Base-by-base conservation (phyloP, 2,113 vertebrate species). In the Prunella fulvescens region DNA sequence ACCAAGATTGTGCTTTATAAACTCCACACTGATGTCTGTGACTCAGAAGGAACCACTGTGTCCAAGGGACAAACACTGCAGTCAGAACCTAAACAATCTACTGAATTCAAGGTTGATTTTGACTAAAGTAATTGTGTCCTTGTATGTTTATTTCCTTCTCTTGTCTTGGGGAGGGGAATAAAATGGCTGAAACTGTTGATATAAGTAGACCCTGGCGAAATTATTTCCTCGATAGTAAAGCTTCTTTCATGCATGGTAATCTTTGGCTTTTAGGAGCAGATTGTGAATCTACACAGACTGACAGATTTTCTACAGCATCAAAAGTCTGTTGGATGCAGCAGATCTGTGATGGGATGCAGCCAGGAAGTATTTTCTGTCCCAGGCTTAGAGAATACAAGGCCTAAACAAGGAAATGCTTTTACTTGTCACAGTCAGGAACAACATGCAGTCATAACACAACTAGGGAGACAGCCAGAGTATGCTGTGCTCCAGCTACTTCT, bases 351-450 rank as follows among this genome's bases (percentile, higher is more conserved):
- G 82, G 60, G 87, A 80, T 70, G 53, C 22, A 81, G 90, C 65
- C 93, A 93, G 85, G 50, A 92, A 84, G 60, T 71, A 72, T 90
- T 97, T 88, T 93, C 47, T 92, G 39, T 93, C 64, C 90, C 81
- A 93, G 66, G 50, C 74, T 90, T 61, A 51, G 15, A 88, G 60
- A 89, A 93, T 66, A 60, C 35, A 64, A 64, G 76, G 65, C 76
- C 85, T 86, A 81, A 85, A 88, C 64, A 83, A 82, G 85, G 77
- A 92, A 91, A 86, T 12, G 20, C 64, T 93, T 93, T 74, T 45
- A 39, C 90, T 96, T 84, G 82, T 78, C 85, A 94, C 53, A 60
- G 31, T 82, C 31, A 70, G 50, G 50, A 94, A 60, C 2, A 19
- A 86, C 62, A 82, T 31, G 44, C 80, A 94, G 82, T 84, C 95